Evolutionary conservation across 2,888 invertebrate species (phyloP), one percentile per base, ranked within the genome.

Genomic region (Chaetoderma sp.): DNA sequence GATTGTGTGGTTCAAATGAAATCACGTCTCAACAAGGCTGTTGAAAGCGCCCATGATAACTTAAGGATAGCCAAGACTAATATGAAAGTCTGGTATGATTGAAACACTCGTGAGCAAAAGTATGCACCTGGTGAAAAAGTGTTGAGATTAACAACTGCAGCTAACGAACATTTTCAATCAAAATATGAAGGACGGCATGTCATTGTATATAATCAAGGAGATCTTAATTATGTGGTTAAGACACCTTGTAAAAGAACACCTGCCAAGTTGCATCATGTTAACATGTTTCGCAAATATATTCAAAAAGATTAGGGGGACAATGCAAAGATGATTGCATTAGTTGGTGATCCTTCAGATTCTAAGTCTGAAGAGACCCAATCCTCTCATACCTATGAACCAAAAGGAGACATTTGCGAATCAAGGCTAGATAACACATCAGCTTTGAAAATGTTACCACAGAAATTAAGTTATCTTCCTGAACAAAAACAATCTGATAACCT

Each of bases 81-180:
- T 10, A 52, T 30, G 28, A 47, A 47, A 47, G 21, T 2, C 42
- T 42, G 6, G n/a, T 18, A n/a, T 42, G 21, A 4, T 25, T 16
- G 32, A 13, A 28, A 21, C 18, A n/a, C 18, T 23, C 33, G 60
- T 16, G n/a, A n/a, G n/a, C n/a, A n/a, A n/a, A 30, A 4, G 10
- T 65, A 72, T 49, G n/a, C 61, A 16, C 52, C 68, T 36, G 71
- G 74, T 30, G 70, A 77, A 33, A 68, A 66, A 39, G 67, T 72
- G 25, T 23, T 73, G 49, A 65, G 47, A 18, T 60, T 65, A 33
- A 21, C 62, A 23, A 52, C 64, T 4, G 8, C 47, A 13, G 10
- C 18, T 4, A 44, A 39, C 21, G 57, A 61, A 16, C 36, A 44
- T 4, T 16, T 64, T 10, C 33, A 54, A 28, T 60, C 55, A 25